These are phyloP conservation scores for Nannobrachium achirus DNA, from an alignment of 2,113 vertebrate genomes.

Conservation along the genomic window DNA sequence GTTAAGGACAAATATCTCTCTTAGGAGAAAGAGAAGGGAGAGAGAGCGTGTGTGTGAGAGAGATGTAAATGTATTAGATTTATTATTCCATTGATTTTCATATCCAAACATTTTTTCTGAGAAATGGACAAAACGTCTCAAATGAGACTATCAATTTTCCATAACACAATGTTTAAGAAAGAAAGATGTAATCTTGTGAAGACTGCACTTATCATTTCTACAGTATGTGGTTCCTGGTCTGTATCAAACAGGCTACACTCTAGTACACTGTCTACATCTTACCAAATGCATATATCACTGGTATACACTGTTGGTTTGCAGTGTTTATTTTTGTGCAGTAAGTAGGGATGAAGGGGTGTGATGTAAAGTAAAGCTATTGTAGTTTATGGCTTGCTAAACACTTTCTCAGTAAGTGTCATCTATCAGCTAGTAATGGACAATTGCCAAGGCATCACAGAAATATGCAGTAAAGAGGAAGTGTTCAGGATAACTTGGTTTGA, in stretches of 20 bases:
- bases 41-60: no score
- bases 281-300: conserved; percentile 8
- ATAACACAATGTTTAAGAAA: no score
- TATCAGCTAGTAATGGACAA: conserved; percentile 22
- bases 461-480: not conserved
- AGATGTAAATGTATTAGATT: no score
- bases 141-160: no score
- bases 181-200: no score
- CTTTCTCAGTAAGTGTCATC: conserved; percentile 10
- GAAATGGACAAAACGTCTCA: no score
- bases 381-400: conserved; percentile 30
- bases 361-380: conserved; percentile 34
- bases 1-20: no score
- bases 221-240: not conserved
- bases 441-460: conserved; percentile 18
- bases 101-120: no score
- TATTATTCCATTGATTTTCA: no score
- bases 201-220: conserved; percentile 2
- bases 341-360: conserved; percentile 18
- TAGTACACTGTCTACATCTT: not conserved
- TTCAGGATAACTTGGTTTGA: not conserved
- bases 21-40: no score
- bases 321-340: conserved; percentile 24
- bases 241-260: not conserved
- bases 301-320: conserved; percentile 19